Conservation (phyloP, 2,888 invertebrate genomes). For the Melanchra persicariae region DNA sequence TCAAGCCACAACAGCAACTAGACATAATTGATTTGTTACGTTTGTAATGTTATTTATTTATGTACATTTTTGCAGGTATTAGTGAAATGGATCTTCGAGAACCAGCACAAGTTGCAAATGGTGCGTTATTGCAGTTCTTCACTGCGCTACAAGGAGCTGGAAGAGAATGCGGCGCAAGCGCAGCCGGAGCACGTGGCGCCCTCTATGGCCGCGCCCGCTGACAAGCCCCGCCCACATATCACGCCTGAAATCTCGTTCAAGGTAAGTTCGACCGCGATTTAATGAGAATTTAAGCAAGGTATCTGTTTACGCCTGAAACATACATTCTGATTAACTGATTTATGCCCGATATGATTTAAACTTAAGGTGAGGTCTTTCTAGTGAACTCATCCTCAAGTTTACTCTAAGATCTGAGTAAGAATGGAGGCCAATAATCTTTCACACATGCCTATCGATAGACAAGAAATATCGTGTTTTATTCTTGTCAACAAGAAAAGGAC, state of each 20-base stretch:
- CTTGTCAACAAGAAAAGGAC: not conserved
- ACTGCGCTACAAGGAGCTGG: conserved; percentile 87
- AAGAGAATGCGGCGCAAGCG: conserved; percentile 77
- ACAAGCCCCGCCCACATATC: conserved; percentile 80
- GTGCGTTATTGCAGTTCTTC: conserved; percentile 91
- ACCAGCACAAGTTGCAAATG: conserved; percentile 93
- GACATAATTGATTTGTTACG: conserved; percentile 25
- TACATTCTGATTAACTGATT: conserved; percentile 21
- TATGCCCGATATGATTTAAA: conserved; percentile 3
- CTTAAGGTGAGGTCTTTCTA: not conserved
- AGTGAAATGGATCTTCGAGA: conserved; percentile 92
- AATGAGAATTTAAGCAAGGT: conserved; percentile 20
- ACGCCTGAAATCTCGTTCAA: conserved; percentile 90
- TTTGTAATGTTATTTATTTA: conserved; percentile 22
- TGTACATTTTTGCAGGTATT: conserved; percentile 82
- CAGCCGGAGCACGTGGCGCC: conserved; percentile 75
- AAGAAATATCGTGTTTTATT: not conserved
- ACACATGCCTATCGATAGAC: not conserved
- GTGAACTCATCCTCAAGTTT: too few species aligned
- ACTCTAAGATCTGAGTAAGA: not conserved
- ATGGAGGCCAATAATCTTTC: conserved; percentile 1
- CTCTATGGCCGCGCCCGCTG: conserved; percentile 63
- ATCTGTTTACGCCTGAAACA: conserved; percentile 35
- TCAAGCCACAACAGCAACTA: conserved; percentile 23
- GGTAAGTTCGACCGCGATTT: conserved; percentile 76